A percentile compares a stretch with the other conserved stretches of the same genome.
phyloP scores from a whole-genome alignment of 1,140 invertebrate species.

The Geopemphigus sp. region DNA sequence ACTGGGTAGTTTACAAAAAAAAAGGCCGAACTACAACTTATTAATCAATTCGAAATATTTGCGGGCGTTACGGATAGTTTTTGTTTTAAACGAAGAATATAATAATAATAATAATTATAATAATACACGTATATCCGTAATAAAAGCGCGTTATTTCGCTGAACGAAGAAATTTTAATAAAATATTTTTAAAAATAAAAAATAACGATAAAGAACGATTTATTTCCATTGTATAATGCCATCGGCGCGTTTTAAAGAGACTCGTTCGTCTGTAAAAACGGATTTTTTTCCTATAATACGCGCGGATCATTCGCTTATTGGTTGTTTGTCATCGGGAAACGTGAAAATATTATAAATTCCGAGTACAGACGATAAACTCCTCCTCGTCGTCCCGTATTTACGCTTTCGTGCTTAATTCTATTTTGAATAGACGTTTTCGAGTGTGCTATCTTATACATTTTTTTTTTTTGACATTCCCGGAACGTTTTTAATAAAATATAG shows the following conservation, averaged over 20 bases:
- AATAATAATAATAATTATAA: too few species aligned
- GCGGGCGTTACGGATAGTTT: neutral
- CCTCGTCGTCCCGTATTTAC: too few species aligned
- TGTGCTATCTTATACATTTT: neutral
- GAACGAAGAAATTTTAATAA: neutral
- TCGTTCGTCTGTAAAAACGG: conserved; percentile 9
- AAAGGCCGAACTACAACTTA: conserved; percentile 6
- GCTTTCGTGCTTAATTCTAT: conserved; percentile 1
- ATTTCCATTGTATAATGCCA: conserved; percentile 10
- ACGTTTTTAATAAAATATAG: neutral
- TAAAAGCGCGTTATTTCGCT: too few species aligned
- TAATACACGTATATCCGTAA: too few species aligned
- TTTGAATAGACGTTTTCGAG: conserved; percentile 2
- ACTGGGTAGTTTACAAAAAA: conserved; percentile 6
- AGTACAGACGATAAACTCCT: neutral
- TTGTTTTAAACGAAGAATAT: conserved; percentile 29
- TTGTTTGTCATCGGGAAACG: neutral
- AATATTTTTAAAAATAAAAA: conserved; percentile 1
- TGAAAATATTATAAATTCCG: conserved; percentile 19
- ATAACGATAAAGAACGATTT: conserved; percentile 5
- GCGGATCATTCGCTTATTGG: neutral
- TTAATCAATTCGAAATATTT: conserved; percentile 26
- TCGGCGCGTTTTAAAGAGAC: conserved; percentile 10
- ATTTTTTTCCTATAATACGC: neutral
- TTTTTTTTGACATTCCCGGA: neutral